Evolutionary conservation across 2,888 invertebrate genomes (phyloP).

Genomic region (Tipula vernalis): DNA sequence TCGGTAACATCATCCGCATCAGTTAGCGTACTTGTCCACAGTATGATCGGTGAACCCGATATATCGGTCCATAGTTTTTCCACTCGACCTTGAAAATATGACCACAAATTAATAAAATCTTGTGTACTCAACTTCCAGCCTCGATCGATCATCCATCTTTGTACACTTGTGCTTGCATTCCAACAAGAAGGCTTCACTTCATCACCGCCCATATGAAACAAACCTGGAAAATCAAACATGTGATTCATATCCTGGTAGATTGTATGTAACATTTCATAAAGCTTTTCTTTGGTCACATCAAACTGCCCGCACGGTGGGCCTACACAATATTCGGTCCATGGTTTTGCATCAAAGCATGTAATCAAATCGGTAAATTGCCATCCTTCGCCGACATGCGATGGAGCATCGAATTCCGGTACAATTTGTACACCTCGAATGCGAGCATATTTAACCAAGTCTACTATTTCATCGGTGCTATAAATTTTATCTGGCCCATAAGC

Average conservation of each 20-base stretch:
- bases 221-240: slow-evolving; percentile 36
- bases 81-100: slow-evolving; percentile 49
- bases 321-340: slow-evolving; percentile 50
- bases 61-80: slow-evolving; percentile 20
- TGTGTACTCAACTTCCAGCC: slow-evolving; percentile 41
- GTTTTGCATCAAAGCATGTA: slow-evolving; percentile 49
- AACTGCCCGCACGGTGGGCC: slow-evolving; percentile 69
- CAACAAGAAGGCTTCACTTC: slow-evolving; percentile 56
- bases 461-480: slow-evolving; percentile 35
- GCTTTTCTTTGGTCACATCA: slow-evolving; percentile 49
- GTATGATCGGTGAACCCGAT: slow-evolving; percentile 37
- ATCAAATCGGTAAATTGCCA: slow-evolving; percentile 46
- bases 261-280: slow-evolving; percentile 48
- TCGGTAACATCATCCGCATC: slow-evolving; percentile 43
- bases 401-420: slow-evolving; percentile 50
- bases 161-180: slow-evolving; percentile 50
- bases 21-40: slow-evolving; percentile 67
- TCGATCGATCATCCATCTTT: slow-evolving; percentile 46
- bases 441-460: slow-evolving; percentile 40
- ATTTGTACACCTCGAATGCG: slow-evolving; percentile 44
- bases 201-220: slow-evolving; percentile 74
- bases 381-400: slow-evolving; percentile 41
- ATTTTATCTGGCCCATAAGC: slow-evolving; percentile 57
- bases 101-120: slow-evolving; percentile 50
- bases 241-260: slow-evolving; percentile 56